These are phyloP conservation scores for Drosophila sechellia DNA, from an alignment of 1,140 invertebrate species.

Conservation along the genomic window DNA sequence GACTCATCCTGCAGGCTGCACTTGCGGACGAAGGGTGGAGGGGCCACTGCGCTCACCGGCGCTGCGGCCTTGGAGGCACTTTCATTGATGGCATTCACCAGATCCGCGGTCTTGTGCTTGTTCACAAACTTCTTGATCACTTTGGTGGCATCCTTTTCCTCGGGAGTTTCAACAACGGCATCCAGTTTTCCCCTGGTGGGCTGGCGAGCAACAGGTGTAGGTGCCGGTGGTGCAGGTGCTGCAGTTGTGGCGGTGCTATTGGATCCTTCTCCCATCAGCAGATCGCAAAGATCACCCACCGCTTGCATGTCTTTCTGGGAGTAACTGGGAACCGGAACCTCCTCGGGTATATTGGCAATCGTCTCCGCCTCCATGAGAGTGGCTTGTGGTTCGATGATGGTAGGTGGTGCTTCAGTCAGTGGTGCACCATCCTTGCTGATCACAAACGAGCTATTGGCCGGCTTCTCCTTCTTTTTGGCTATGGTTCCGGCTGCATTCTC, in stretches of 20 bases:
- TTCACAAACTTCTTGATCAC: slow-evolving; percentile 82
- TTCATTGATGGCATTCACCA: slow-evolving; percentile 81
- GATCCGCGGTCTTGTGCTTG: slow-evolving; percentile 81
- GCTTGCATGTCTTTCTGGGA: slow-evolving; percentile 83
- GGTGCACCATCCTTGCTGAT: slow-evolving; percentile 34
- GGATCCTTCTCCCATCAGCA: slow-evolving; percentile 53
- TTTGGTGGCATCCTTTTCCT: slow-evolving; percentile 77
- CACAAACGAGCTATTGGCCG: slow-evolving; percentile 70
- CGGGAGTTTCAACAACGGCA: slow-evolving; percentile 68
- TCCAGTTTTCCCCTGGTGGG: slow-evolving; percentile 63
- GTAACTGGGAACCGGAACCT: slow-evolving; percentile 53
- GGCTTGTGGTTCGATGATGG: slow-evolving; percentile 16
- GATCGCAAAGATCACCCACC: slow-evolving; percentile 72
- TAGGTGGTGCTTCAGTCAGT: slow-evolving; percentile 17
- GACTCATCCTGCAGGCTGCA: slow-evolving; percentile 84
- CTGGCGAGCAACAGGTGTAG: slow-evolving; percentile 48
- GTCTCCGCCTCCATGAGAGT: slow-evolving; percentile 79
- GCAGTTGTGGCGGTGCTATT: background rate
- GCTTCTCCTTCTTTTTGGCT: slow-evolving; percentile 78
- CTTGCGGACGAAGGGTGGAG: slow-evolving; percentile 69
- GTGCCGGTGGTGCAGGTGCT: background rate
- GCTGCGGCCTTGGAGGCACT: slow-evolving; percentile 45
- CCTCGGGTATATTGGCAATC: slow-evolving; percentile 8
- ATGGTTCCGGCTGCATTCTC: slow-evolving; percentile 84
- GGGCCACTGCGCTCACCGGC: slow-evolving; percentile 1